A percentile compares a stretch with the other conserved stretches of the same genome.
Evolutionary conservation across 2,113 vertebrate genomes (phyloP).

Genomic region (Myrmecobius fasciatus): DNA sequence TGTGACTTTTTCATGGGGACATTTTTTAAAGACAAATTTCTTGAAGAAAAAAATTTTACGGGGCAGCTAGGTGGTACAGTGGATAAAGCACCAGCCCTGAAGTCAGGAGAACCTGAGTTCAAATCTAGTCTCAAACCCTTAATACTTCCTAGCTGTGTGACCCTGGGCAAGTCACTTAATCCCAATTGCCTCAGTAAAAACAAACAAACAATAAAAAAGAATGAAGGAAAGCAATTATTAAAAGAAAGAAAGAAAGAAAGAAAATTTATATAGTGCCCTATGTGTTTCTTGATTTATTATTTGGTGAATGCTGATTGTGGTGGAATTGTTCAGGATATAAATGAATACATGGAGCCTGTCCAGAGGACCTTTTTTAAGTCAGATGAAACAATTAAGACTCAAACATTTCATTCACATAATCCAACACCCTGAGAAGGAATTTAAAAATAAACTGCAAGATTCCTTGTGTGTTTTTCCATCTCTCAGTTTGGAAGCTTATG

Average conservation of each 20-base stretch:
- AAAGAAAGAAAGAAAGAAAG: too few relatives aligned
- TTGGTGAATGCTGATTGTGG: conserved; percentile 19
- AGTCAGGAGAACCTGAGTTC: too few relatives aligned
- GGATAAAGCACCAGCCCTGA: too few relatives aligned
- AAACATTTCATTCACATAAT: conserved; percentile 6
- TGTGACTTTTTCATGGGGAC: conserved; percentile 44
- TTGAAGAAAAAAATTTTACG: not conserved
- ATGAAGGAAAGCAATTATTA: too few relatives aligned
- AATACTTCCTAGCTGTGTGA: too few relatives aligned
- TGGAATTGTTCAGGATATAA: conserved; percentile 33
- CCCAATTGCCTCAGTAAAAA: too few relatives aligned
- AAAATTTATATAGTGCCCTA: conserved; percentile 13
- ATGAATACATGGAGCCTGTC: conserved; percentile 5
- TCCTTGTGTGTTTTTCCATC: conserved; percentile 6
- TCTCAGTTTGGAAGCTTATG: not conserved
- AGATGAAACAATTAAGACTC: not conserved
- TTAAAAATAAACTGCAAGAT: not conserved
- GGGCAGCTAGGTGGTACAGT: too few relatives aligned
- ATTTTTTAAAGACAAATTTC: conserved; percentile 63
- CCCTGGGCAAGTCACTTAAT: too few relatives aligned
- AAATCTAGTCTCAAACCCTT: too few relatives aligned
- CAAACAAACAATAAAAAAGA: too few relatives aligned
- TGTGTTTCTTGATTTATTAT: conserved; percentile 64
- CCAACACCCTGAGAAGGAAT: not conserved
- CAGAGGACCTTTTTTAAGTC: conserved; percentile 23